Base-by-base conservation (phyloP, 1,140 invertebrate species). In the Cydia amplana region DNA sequence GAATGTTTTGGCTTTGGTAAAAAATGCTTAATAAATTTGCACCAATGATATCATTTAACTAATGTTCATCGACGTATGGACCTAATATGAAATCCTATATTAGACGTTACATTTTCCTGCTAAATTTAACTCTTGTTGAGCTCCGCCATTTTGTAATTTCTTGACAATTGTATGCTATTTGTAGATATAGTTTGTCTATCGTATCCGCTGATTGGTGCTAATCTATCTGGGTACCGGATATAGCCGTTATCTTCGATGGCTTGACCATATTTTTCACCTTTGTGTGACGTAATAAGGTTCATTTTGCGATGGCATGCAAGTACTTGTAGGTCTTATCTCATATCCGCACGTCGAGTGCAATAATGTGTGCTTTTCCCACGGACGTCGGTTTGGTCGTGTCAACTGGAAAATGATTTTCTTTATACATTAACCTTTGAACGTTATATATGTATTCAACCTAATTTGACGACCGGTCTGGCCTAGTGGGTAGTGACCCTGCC, bases 301-400 rank as follows among this genome's bases (percentile, higher is more conserved):
- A 70, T 36, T 70, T n/a, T 60, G 55, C 4, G 4, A 1, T 9
- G 65, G 12, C 16, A 2, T 9, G 28, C 28, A 18, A 40, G 65
- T 70, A 36, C 32, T 23, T 70, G 65, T 73, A 73, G 10, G 18
- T 70, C 64, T 77, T 88, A 90, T 85, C 85, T 87, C 86, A 86
- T 83, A 82, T 90, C 87, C 89, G 87, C 83, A 78, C 79, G 64
- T 36, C 73, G 55, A 60, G 55, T 80, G 82, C 81, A 84, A 85
- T 83, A 85, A 85, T 89, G 85, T 86, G 80, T 88, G 79, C 82
- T 73, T 88, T 91, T 91, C 90, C 77, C 90, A 91, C 86, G 90
- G 84, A 84, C 82, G 74, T 77, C 49, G 32, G 67, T 73, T 75
- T 79, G 74, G 63, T 75, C 55, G 70, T 79, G 76, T 76, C 72